A percentile compares a stretch with the other conserved stretches of the same genome.
phyloP scores from a whole-genome alignment of 1,140 invertebrate species.

The Drosophila nannoptera region DNA sequence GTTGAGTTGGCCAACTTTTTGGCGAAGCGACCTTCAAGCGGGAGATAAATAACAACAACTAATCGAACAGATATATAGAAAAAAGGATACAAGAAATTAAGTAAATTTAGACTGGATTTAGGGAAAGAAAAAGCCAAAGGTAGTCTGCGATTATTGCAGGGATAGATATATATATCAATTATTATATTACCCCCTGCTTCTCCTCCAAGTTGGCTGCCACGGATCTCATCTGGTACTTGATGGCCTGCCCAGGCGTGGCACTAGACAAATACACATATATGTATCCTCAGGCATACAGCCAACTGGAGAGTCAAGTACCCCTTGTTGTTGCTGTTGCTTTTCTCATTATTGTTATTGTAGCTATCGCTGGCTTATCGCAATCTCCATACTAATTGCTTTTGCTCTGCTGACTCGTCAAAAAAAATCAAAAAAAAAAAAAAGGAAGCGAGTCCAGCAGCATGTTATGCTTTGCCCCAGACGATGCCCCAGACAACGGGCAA shows the following conservation, averaged over 20 bases:
- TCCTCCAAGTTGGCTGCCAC: too few species aligned
- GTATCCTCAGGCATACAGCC: neutral
- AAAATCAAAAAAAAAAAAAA: too few species aligned
- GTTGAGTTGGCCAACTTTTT: conserved; percentile 22
- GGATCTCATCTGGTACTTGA: too few species aligned
- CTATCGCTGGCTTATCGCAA: conserved; percentile 31
- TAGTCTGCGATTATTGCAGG: too few species aligned
- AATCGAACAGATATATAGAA: too few species aligned
- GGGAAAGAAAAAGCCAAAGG: too few species aligned
- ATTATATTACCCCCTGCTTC: too few species aligned
- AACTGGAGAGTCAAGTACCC: conserved; percentile 15
- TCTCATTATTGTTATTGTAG: conserved; percentile 16
- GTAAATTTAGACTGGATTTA: too few species aligned
- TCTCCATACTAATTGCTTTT: conserved; percentile 40
- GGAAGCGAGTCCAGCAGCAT: neutral
- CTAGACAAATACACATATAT: neutral
- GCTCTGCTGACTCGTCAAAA: conserved; percentile 28
- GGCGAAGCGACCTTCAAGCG: neutral
- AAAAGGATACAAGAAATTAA: too few species aligned
- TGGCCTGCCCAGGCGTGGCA: too few species aligned
- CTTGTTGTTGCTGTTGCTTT: conserved; percentile 2
- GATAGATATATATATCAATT: too few species aligned
- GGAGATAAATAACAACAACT: conserved; percentile 1
- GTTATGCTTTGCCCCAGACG: conserved; percentile 22
- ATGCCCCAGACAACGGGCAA: conserved; percentile 20